Conservation (phyloP, 1,140 invertebrate species). For the Adelges cooleyi region DNA sequence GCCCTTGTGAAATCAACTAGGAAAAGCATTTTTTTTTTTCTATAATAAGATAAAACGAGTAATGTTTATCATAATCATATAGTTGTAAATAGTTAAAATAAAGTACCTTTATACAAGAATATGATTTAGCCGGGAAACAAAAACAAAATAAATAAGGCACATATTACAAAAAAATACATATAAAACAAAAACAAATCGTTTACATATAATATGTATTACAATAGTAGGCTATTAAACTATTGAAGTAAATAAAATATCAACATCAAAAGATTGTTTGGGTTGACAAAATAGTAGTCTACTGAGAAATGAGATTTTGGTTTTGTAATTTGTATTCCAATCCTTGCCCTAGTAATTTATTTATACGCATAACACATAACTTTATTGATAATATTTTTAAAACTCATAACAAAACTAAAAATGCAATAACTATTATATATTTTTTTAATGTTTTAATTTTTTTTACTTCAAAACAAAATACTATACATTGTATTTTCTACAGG, state of each 20-base stretch:
- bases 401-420: conserved; percentile 29
- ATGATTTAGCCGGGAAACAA: conserved; percentile 9
- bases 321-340: conserved; percentile 22
- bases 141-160: conserved; percentile 18
- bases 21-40: conserved; percentile 16
- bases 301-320: conserved; percentile 25
- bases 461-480: conserved; percentile 23
- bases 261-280: no score
- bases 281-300: not conserved
- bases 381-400: conserved; percentile 27
- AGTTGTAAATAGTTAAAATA: no score
- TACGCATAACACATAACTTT: conserved; percentile 27
- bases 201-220: conserved; percentile 5
- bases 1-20: conserved; percentile 22
- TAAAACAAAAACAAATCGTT: conserved; percentile 1
- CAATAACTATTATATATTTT: conserved; percentile 20
- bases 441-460: conserved; percentile 10
- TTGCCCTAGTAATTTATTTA: conserved; percentile 25
- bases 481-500: conserved; percentile 28
- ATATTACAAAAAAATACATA: conserved; percentile 10
- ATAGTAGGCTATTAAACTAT: not conserved
- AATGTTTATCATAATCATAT: not conserved
- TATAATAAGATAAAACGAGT: conserved; percentile 22
- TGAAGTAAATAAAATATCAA: no score
- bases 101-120: conserved; percentile 12